Base-by-base conservation (phyloP, 2,797 vertebrate species). In the Danio choprae region DNA sequence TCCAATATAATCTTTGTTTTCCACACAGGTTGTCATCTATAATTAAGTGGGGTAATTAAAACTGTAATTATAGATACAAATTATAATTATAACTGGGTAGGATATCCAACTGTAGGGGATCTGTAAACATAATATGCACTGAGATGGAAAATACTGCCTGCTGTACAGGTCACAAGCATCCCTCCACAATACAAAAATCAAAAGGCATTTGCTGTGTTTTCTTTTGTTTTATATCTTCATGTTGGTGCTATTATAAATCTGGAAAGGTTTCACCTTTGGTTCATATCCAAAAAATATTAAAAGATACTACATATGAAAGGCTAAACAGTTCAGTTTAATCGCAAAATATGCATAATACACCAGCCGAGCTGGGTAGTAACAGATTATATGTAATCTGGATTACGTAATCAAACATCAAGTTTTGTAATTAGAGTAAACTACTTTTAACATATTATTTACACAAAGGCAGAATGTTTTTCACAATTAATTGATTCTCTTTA, bases 201-300 rank as follows among this genome's bases (percentile, higher is more conserved):
- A 13, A 53, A 53, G 16, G 11, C 48, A n/a, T 70, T 56, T 74
- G 18, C 7, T 50, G 36, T 67, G 53, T 38, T 71, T 82, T 70
- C n/a, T 20, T 48, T 60, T 74, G 36, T 63, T 64, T 41, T 41
- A 29, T 80, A 41, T 72, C 41, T 63, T 44, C 60, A 53, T 51
- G 60, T 77, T 51, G 70, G 65, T 80, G 68, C 69, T 84, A 71
- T 81, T 84, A 81, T 79, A 16, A 64, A 60, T 36, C 51, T 41
- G 20, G 51, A 74, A 74, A 74, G 7, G 29, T 48, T 48, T 60
- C 13, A 48, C 16, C 15, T n/a, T 48, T 60, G 43, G 15, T 50
- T 74, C 29, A 50, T 40, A 44, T 74, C n/a, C 50, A 36, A 22
- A 73, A 50, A 18, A 50, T 15, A 58, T 58, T 50, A 29, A 50